Evolutionary conservation across 2,888 invertebrate genomes (phyloP).

Genomic region (Pimpla rufipes): DNA sequence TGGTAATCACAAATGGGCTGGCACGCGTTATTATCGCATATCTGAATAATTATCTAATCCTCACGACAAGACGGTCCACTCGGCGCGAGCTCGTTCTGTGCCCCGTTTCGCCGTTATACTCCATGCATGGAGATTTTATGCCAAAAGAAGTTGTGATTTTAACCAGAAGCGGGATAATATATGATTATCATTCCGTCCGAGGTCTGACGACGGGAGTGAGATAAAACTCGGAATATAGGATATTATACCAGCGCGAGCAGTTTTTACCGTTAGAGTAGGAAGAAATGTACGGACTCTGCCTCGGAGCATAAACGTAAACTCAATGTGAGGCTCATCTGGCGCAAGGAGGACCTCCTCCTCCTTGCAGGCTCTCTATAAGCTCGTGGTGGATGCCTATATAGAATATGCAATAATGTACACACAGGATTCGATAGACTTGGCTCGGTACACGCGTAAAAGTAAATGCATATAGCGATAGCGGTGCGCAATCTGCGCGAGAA

Average conservation of each 20-base stretch:
- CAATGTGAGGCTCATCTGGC: constrained; percentile 23
- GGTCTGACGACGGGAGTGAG: not conserved
- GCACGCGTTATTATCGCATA: constrained; percentile 25
- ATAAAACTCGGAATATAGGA: constrained; percentile 36
- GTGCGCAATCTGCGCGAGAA: not conserved
- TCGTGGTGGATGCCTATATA: not conserved
- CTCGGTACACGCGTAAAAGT: constrained; percentile 1
- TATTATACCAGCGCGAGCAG: constrained; percentile 27
- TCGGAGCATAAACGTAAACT: constrained; percentile 5
- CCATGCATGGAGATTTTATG: not conserved
- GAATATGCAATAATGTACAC: not conserved
- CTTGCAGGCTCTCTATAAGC: constrained; percentile 5
- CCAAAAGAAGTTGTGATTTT: constrained; percentile 26
- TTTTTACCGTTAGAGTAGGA: constrained; percentile 43
- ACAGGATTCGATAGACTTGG: constrained; percentile 6
- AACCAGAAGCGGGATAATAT: constrained; percentile 31
- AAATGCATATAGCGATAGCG: constrained; percentile 11
- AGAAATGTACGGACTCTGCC: constrained; percentile 8
- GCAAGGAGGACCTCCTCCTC: constrained; percentile 14
- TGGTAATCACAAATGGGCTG: not conserved
- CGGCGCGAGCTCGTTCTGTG: not conserved
- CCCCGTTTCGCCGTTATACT: not conserved
- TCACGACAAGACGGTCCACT: not conserved
- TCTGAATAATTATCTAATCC: constrained; percentile 42
- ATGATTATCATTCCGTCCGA: constrained; percentile 36